phyloP scores from a whole-genome alignment of 2,888 invertebrate genomes.

The Plebejus melissa region DNA sequence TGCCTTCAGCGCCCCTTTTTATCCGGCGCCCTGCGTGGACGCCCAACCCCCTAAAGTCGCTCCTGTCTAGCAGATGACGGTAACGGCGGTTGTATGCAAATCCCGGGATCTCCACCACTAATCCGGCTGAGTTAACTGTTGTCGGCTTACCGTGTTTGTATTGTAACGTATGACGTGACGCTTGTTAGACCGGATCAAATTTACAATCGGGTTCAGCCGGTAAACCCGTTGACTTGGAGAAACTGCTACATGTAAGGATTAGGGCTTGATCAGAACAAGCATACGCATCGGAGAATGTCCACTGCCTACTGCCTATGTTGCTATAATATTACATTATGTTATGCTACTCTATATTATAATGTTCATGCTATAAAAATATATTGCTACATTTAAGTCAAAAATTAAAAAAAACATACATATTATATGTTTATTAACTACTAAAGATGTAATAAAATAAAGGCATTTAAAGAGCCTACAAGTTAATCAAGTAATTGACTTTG shows the following conservation, averaged over 20 bases:
- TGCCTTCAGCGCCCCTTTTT: no score
- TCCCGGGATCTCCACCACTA: slow-evolving; percentile 54
- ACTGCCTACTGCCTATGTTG: neutral
- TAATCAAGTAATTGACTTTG: slow-evolving; percentile 6
- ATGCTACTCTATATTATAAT: neutral
- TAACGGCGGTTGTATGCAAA: slow-evolving; percentile 27
- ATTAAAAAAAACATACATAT: no score
- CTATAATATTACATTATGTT: neutral
- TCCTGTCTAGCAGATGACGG: slow-evolving; percentile 19
- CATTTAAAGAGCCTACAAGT: neutral
- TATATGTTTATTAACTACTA: neutral
- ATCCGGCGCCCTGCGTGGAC: no score
- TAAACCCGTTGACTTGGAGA: slow-evolving; percentile 20
- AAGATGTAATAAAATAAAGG: neutral
- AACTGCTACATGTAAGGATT: slow-evolving; percentile 15
- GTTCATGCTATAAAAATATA: no score
- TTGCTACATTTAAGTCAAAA: no score
- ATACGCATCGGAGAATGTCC: neutral
- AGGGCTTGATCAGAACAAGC: neutral
- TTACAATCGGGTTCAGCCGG: slow-evolving; percentile 24
- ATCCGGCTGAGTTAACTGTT: slow-evolving; percentile 53
- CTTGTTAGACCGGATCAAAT: slow-evolving; percentile 25
- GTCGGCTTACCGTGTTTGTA: slow-evolving; percentile 60
- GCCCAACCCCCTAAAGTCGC: no score
- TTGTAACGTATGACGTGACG: slow-evolving; percentile 39